These are phyloP conservation scores for Magallana angulata DNA, from an alignment of 1,140 invertebrate genomes.

Conservation along the genomic window DNA sequence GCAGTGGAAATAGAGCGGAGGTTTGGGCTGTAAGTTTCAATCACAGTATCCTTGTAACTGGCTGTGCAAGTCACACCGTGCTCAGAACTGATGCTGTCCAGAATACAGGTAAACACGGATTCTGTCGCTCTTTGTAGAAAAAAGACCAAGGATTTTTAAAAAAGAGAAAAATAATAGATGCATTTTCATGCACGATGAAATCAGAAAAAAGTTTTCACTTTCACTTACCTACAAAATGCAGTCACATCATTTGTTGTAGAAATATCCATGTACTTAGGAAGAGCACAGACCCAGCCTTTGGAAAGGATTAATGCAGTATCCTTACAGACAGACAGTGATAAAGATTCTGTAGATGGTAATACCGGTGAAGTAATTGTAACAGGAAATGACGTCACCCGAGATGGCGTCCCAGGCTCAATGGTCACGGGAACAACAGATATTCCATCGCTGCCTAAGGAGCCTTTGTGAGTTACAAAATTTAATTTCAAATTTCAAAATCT, in stretches of 20 bases:
- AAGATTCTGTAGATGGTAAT: background rate
- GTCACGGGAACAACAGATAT: no score
- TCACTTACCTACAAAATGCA: background rate
- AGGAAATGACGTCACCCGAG: no score
- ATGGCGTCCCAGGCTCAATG: no score
- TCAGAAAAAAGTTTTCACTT: background rate
- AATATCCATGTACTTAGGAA: background rate
- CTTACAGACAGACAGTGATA: background rate
- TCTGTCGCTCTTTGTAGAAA: background rate
- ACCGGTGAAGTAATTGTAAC: background rate
- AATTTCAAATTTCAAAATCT: no score
- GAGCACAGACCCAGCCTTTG: background rate
- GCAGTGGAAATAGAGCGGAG: background rate
- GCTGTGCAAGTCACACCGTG: background rate
- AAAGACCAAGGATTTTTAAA: no score
- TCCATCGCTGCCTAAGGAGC: no score
- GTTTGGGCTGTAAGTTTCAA: background rate
- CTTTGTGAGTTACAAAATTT: no score
- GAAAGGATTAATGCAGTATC: background rate
- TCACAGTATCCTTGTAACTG: background rate
- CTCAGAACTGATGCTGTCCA: background rate
- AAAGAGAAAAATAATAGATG: no score
- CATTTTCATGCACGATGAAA: no score
- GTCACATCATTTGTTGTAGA: conserved; percentile 1
- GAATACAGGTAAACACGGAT: background rate